phyloP scores from a whole-genome alignment of 2,888 invertebrate species.

The Tipula unca region DNA sequence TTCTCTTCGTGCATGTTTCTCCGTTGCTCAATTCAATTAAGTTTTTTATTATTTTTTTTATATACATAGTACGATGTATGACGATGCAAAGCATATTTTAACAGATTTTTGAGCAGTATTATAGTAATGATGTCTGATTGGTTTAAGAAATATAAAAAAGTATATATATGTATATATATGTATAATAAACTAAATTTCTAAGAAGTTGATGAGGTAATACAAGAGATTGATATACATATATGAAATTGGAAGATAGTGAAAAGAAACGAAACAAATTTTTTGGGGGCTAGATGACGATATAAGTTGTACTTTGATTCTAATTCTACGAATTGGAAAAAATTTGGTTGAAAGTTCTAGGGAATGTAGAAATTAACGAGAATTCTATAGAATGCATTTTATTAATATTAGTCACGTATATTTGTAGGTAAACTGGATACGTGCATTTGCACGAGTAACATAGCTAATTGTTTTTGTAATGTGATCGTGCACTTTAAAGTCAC shows the following conservation, averaged over 20 bases:
- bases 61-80: not conserved
- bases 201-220: not conserved
- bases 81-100: not conserved
- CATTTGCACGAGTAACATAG: too few species aligned
- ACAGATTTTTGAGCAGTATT: not conserved
- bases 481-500: too few species aligned
- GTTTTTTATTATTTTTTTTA: not conserved
- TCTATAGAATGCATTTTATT: too few species aligned
- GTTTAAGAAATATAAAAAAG: not conserved
- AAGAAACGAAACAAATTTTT: not conserved
- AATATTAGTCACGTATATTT: too few species aligned
- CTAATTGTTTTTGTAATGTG: too few species aligned
- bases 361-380: too few species aligned
- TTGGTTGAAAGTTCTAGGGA: too few species aligned
- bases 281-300: not conserved
- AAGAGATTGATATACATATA: not conserved
- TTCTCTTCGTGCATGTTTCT: not conserved
- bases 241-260: not conserved
- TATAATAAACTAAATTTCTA: not conserved
- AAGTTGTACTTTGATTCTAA: not conserved
- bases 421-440: too few species aligned
- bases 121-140: not conserved
- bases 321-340: not conserved
- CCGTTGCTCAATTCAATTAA: not conserved
- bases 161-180: not conserved